These are phyloP conservation scores for Brienomyrus longianalis DNA, from an alignment of 2,113 vertebrate genomes.

Conservation along the genomic window DNA sequence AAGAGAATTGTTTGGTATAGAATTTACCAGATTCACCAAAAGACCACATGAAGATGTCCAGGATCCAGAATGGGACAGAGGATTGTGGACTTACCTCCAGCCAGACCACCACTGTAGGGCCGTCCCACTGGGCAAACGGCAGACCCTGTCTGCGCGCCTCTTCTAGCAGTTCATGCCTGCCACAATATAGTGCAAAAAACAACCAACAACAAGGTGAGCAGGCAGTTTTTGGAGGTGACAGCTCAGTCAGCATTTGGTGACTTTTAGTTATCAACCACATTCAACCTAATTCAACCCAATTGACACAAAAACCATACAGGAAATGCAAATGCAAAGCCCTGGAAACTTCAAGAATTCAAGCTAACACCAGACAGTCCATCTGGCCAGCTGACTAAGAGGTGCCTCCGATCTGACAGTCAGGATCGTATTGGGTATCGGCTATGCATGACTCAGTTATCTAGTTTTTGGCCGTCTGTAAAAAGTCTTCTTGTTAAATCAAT, in stretches of 20 bases:
- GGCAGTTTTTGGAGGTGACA: not conserved
- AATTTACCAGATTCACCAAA: not conserved
- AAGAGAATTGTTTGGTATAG: no score
- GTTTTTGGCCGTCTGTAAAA: not conserved
- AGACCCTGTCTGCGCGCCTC: constrained; percentile 88
- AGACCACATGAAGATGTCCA: not conserved
- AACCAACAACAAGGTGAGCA: not conserved
- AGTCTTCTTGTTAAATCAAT: not conserved
- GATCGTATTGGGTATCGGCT: not conserved
- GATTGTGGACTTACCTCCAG: constrained; percentile 72
- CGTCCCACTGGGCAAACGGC: constrained; percentile 96
- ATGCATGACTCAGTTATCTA: not conserved
- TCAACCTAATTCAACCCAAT: not conserved
- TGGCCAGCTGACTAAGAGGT: not conserved
- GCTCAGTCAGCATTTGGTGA: not conserved
- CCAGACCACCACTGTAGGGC: constrained; percentile 93
- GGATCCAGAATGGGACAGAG: not conserved
- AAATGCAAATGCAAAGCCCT: not conserved
- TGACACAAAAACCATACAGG: not conserved
- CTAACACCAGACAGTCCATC: not conserved
- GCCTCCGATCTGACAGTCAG: not conserved
- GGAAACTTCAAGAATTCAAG: not conserved
- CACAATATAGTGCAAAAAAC: not conserved
- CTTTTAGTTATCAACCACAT: not conserved
- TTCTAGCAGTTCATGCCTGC: constrained; percentile 86